phyloP scores from a whole-genome alignment of 2,888 invertebrate species.

The Nemotelus nigrinus region DNA sequence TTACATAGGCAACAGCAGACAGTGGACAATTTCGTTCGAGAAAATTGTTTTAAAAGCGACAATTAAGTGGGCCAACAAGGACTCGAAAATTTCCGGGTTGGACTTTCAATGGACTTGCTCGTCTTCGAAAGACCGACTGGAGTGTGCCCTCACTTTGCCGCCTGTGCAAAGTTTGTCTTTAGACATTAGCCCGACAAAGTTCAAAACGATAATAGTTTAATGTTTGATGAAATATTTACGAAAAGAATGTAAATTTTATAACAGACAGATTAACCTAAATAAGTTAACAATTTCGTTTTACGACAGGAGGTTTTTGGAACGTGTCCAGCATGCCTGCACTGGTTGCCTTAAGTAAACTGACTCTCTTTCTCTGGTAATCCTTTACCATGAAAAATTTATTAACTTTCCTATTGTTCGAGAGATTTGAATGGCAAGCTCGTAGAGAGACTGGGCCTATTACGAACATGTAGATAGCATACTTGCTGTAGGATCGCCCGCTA shows the following conservation, averaged over 20 bases:
- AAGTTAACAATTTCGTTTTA: slow-evolving; percentile 29
- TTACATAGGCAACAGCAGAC: neutral
- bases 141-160: neutral
- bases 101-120: slow-evolving; percentile 1
- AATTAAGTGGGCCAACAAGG: slow-evolving; percentile 39
- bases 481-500: neutral
- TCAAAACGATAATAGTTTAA: slow-evolving; percentile 27
- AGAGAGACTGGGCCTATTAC: neutral
- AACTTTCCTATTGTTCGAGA: slow-evolving; percentile 39
- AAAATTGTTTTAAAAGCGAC: slow-evolving; percentile 42
- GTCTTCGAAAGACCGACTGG: neutral
- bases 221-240: slow-evolving; percentile 27
- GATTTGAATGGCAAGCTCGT: slow-evolving; percentile 23
- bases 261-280: slow-evolving; percentile 38
- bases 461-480: neutral
- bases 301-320: slow-evolving; percentile 13
- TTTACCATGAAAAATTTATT: slow-evolving; percentile 41
- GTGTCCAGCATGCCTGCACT: slow-evolving; percentile 28
- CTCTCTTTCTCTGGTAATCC: slow-evolving; percentile 29
- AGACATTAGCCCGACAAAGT: slow-evolving; percentile 13
- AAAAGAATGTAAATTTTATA: slow-evolving; percentile 30
- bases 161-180: slow-evolving; percentile 8
- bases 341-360: slow-evolving; percentile 37
- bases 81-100: slow-evolving; percentile 24
- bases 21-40: slow-evolving; percentile 24